Evolutionary conservation across 2,797 vertebrate species (phyloP), one percentile per base, ranked within the genome.

Genomic region (Pipistrellus kuhlii): DNA sequence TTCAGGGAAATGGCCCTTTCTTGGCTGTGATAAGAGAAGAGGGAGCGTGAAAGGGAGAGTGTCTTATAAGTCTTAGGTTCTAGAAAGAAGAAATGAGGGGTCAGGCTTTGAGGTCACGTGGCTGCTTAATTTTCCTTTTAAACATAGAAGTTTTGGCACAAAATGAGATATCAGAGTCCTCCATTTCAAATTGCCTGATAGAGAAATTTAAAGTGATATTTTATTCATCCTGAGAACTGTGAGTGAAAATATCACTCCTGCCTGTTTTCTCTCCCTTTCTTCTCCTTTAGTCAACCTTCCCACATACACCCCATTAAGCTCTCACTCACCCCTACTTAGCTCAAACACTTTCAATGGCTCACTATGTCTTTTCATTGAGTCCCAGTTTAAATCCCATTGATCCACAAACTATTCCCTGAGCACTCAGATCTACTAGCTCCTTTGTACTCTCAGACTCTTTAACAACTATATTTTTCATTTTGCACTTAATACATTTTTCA

Each of bases 51-150:
- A 53, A 77, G 35, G 76, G 44, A 89, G n/a, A 89, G 44, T 3
- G 23, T 13, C 41, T 88, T 46, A 2, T 90, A 55, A 86, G 64
- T 80, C 41, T 53, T 21, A 71, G 59, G 35, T 90, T 88, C 46
- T 73, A 90, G 35, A 51, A n/a, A 57, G 77, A 93, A 21, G 93
- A 85, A 75, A n/a, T 75, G 46, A 13, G 66, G n/a, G 18, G 38
- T 38, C 53, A 55, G 53, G 25, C 27, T 23, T 78, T 82, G 44
- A 91, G 46, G 57, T 41, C 64, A 68, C 17, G 57, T 44, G 51
- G 23, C 68, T 48, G 32, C 27, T 59, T 72, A 51, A 51, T 21
- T 55, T 87, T 51, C n/a, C 66, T 59, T 88, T 25, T 75, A 89
- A 83, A 91, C 18, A n/a, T 1, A 77, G 78, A 11, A 17, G 41